Evolutionary conservation across 2,888 invertebrate species (phyloP), one percentile per base, ranked within the genome.

Genomic region (Eulithis testata): DNA sequence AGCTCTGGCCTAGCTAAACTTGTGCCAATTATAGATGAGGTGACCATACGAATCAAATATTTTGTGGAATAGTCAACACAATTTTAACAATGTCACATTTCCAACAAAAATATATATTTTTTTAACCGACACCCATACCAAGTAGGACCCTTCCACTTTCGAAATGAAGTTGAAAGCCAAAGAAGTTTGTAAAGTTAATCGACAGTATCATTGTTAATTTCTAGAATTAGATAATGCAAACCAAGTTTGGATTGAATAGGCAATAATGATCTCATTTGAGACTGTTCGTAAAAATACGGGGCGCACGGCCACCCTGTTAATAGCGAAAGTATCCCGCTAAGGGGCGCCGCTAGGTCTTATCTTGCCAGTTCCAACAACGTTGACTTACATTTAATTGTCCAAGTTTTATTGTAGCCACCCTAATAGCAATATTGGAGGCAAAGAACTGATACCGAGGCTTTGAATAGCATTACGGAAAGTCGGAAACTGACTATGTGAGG

Each of bases 301-400:
- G 76, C 69, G 79, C 72, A 78, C 74, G 81, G 86, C 78, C 83
- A 84, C 88, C 87, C 84, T 86, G 83, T 84, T 89, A 89, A 88
- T 88, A 86, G 89, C 84, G 83, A 81, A 84, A 87, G 88, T 87
- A 84, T 84, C 77, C 79, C 81, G 83, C 81, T 79, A 82, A 85
- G 85, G 88, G 85, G 85, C 82, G 84, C 82, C 84, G 78, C 83
- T 83, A 84, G 86, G 85, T 87, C 89, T 90, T 91, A 91, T 91
- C 90, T 89, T 76, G 79, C 82, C 79, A 80, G 82, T 81, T 79
- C 86, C 87, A 81, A 83, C 85, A 83, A 79, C 87, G 82, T 82
- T 83, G 86, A 89, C 85, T 90, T 87, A 89, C 88, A 86, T 91
- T 90, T 91, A 91, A 91, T 88, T 91, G 91, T 90, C 83, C 84